Evolutionary conservation across 2,113 vertebrate species (phyloP).

Genomic region (Anser cygnoides): DNA sequence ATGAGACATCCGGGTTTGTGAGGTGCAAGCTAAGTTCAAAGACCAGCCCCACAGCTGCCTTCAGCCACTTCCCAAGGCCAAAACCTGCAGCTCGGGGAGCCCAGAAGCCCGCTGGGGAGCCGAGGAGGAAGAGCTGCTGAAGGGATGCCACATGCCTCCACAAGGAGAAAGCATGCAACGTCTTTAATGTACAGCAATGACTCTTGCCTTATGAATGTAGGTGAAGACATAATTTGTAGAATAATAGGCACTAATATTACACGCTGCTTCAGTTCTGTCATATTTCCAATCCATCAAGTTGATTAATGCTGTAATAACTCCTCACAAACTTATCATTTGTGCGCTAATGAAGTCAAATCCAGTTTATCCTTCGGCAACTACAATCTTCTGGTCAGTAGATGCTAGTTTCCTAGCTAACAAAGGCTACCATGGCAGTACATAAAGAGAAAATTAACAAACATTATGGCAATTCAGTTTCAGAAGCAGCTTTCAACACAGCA

Average conservation of each 20-base stretch:
- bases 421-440: conserved; percentile 8
- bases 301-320: conserved; percentile 87
- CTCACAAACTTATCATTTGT: conserved; percentile 84
- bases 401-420: conserved; percentile 64
- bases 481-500: conserved; percentile 36
- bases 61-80: neutral
- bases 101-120: neutral
- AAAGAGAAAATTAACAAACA: conserved; percentile 60
- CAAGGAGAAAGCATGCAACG: conserved; percentile 43
- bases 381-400: conserved; percentile 76
- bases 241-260: conserved; percentile 86
- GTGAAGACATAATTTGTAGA: conserved; percentile 84
- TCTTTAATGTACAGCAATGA: conserved; percentile 70
- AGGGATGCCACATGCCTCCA: conserved; percentile 25
- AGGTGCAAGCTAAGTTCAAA: neutral
- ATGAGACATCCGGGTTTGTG: neutral
- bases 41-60: neutral
- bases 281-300: conserved; percentile 86
- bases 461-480: conserved; percentile 47
- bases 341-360: conserved; percentile 85
- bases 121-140: neutral
- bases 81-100: neutral
- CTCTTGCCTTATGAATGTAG: conserved; percentile 78
- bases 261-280: conserved; percentile 81
- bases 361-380: conserved; percentile 81